Conservation (phyloP, 2,797 vertebrate species). For the Sebastes taczanowskii region DNA sequence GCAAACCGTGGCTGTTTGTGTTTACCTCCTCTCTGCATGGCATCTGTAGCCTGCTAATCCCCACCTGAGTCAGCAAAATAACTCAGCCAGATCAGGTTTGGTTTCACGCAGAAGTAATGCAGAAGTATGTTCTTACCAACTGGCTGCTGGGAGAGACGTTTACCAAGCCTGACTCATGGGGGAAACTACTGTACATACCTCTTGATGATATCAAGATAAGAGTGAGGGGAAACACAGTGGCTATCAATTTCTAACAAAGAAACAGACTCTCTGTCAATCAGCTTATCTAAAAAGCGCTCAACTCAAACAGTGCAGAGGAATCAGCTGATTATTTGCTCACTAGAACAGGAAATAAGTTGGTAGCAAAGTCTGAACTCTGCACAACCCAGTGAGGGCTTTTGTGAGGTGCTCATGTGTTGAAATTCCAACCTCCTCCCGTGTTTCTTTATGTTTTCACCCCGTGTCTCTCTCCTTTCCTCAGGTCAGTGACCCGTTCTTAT, state of each 20-base stretch:
- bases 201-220: conserved; percentile 13
- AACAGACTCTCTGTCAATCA: conserved; percentile 18
- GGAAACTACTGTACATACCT: neutral
- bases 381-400: neutral
- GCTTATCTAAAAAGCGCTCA: conserved; percentile 47
- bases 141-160: neutral
- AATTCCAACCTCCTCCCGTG: neutral
- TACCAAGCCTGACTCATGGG: conserved; percentile 11
- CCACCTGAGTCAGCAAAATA: conserved; percentile 46
- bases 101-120: conserved; percentile 23
- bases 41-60: conserved; percentile 29
- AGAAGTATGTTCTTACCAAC: conserved; percentile 1
- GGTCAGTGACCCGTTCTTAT: conserved; percentile 90
- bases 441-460: neutral
- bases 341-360: conserved; percentile 25
- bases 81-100: conserved; percentile 19
- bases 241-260: conserved; percentile 29
- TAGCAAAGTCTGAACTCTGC: conserved; percentile 22
- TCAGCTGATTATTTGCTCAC: conserved; percentile 33
- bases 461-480: conserved; percentile 45
- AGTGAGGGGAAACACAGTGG: neutral
- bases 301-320: conserved; percentile 8
- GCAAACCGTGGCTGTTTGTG: conserved; percentile 42
- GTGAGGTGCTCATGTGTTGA: neutral
- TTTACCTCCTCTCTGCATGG: conserved; percentile 33